phyloP scores from a whole-genome alignment of 2,888 invertebrate species.

The Aplocera efformata region DNA sequence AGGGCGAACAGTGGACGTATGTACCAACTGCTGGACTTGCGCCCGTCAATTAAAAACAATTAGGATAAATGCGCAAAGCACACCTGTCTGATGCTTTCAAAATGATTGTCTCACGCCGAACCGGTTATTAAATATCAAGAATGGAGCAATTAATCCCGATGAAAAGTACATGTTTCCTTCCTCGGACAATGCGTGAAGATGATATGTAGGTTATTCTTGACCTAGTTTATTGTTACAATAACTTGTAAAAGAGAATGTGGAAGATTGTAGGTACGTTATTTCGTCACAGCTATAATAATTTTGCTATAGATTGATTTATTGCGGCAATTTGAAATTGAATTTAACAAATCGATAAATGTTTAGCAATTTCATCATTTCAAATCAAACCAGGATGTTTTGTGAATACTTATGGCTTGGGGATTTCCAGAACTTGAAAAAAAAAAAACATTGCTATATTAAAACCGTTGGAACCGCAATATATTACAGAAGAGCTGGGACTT shows the following conservation, averaged over 20 bases:
- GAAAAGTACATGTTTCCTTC: slow-evolving; percentile 11
- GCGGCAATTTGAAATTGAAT: slow-evolving; percentile 11
- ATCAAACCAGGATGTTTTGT: too few relatives aligned
- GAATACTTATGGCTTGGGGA: too few relatives aligned
- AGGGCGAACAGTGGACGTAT: slow-evolving; percentile 50
- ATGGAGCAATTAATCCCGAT: slow-evolving; percentile 33
- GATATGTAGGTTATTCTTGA: slow-evolving; percentile 30
- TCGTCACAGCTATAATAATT: slow-evolving; percentile 14
- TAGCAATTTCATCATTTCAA: slow-evolving; percentile 9
- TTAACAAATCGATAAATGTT: slow-evolving; percentile 14
- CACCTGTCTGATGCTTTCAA: slow-evolving; percentile 29
- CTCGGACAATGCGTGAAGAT: slow-evolving; percentile 29
- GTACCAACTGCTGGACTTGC: slow-evolving; percentile 37
- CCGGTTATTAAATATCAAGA: slow-evolving; percentile 25
- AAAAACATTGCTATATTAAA: too few relatives aligned
- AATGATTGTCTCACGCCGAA: slow-evolving; percentile 35
- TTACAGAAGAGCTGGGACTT: too few relatives aligned
- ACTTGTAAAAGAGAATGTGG: slow-evolving; percentile 26
- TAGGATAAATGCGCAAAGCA: slow-evolving; percentile 35
- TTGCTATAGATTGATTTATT: slow-evolving; percentile 23
- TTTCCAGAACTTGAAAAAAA: too few relatives aligned
- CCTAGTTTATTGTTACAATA: slow-evolving; percentile 27
- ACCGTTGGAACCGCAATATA: too few relatives aligned
- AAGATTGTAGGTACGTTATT: slow-evolving; percentile 16
- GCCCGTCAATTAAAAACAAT: slow-evolving; percentile 50